A percentile compares a stretch with the other conserved stretches of the same genome.
phyloP scores from a whole-genome alignment of 2,113 vertebrate genomes.

The Mesembrinibis cayennensis region DNA sequence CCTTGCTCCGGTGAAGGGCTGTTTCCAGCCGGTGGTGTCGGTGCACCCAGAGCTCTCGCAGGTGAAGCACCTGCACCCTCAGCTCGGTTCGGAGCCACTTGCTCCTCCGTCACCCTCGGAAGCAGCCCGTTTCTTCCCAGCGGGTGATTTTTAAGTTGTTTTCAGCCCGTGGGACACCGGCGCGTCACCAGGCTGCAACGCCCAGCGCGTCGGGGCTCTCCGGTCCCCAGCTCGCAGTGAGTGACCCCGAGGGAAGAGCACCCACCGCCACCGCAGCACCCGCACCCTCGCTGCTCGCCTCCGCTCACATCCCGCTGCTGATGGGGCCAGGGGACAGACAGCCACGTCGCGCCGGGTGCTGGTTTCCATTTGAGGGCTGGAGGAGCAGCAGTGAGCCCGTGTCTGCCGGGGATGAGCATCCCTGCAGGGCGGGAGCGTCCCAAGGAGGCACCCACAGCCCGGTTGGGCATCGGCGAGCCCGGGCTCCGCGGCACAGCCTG shows the following conservation, averaged over 20 bases:
- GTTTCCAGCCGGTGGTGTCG: not conserved
- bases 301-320: fast-evolving
- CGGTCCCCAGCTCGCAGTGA: fast-evolving
- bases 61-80: not conserved
- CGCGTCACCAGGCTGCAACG: fast-evolving
- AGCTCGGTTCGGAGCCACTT: fast-evolving
- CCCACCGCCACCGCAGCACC: not conserved
- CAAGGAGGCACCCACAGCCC: fast-evolving
- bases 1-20: fast-evolving
- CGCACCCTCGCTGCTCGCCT: fast-evolving
- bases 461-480: fast-evolving
- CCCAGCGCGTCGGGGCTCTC: not conserved
- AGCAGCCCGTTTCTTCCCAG: not conserved
- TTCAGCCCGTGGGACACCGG: not conserved
- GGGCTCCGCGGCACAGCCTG: fast-evolving
- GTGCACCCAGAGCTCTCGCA: not conserved
- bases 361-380: not conserved
- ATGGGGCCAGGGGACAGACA: not conserved
- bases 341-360: fast-evolving
- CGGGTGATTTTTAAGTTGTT: not conserved
- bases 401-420: not conserved
- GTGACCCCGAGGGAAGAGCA: not conserved
- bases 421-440: not conserved
- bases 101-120: not conserved
- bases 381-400: not conserved